Percentiles rank a stretch among this genome's conserved stretches.
phyloP scores from a whole-genome alignment of 2,888 invertebrate genomes.

The Heterodera filipjevi region DNA sequence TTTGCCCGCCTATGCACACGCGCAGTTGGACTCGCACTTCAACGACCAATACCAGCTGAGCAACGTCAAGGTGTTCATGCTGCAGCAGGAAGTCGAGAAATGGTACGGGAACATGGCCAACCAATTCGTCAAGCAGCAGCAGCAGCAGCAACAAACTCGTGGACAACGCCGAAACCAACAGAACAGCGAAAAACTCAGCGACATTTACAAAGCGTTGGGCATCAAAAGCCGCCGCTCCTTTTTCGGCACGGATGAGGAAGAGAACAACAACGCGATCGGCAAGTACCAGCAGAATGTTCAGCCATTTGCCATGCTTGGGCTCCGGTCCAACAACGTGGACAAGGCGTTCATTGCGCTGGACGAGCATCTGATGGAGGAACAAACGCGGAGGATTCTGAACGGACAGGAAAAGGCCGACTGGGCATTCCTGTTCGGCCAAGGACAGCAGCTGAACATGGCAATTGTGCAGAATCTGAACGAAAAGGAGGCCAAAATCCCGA shows the following conservation, averaged over 20 bases:
- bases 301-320: slow-evolving; percentile 27
- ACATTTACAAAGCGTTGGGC: slow-evolving; percentile 46
- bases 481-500: slow-evolving; percentile 46
- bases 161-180: slow-evolving; percentile 26
- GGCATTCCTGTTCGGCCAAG: slow-evolving; percentile 42
- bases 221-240: slow-evolving; percentile 47
- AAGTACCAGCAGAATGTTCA: slow-evolving; percentile 1
- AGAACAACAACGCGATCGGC: not conserved
- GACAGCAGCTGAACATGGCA: slow-evolving; percentile 27
- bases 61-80: slow-evolving; percentile 38
- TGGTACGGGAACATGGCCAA: slow-evolving; percentile 35
- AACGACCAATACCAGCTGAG: slow-evolving; percentile 35
- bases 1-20: slow-evolving; percentile 27
- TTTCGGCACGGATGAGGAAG: slow-evolving; percentile 26
- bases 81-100: slow-evolving; percentile 47
- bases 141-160: slow-evolving; percentile 35
- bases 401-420: slow-evolving; percentile 23
- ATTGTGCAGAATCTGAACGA: slow-evolving; percentile 35
- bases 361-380: slow-evolving; percentile 42
- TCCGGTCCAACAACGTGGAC: slow-evolving; percentile 45
- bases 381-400: slow-evolving; percentile 27
- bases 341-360: slow-evolving; percentile 55
- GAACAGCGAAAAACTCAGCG: slow-evolving; percentile 34
- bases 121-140: slow-evolving; percentile 8
- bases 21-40: slow-evolving; percentile 30